These are phyloP conservation scores for Ambastaia sidthimunki DNA, from an alignment of 2,797 vertebrate species.

Conservation along the genomic window DNA sequence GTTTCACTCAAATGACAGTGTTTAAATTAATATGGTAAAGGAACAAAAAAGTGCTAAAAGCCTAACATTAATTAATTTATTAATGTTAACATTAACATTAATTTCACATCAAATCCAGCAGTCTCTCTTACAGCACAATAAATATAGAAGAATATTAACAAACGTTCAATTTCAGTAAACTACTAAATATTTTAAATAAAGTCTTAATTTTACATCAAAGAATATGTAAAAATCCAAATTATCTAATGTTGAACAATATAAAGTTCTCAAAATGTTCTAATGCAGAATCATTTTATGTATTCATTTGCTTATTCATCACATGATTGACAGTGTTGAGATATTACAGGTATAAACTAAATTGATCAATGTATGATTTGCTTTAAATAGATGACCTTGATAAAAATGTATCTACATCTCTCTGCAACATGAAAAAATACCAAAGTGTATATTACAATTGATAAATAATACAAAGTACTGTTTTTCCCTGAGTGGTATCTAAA, in stretches of 20 bases:
- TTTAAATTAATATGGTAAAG: neutral
- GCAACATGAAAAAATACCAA: constrained; percentile 32
- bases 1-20: neutral
- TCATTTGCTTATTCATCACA: neutral
- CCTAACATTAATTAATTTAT: too few species aligned
- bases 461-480: constrained; percentile 52
- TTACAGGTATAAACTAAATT: neutral
- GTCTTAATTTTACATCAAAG: neutral
- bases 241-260: too few species aligned
- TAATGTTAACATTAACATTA: too few species aligned
- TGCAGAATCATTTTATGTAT: too few species aligned
- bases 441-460: constrained; percentile 44
- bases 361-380: neutral
- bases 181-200: neutral
- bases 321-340: neutral
- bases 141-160: neutral
- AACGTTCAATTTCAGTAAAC: neutral
- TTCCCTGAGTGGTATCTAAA: constrained; percentile 68
- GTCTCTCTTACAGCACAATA: neutral
- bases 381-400: neutral
- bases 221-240: neutral
- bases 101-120: neutral
- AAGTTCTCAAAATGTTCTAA: too few species aligned
- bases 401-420: neutral
- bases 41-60: neutral